Percentiles rank a stretch among this genome's conserved stretches.
phyloP scores from a whole-genome alignment of 2,888 invertebrate genomes.

The Platycheirus albimanus region DNA sequence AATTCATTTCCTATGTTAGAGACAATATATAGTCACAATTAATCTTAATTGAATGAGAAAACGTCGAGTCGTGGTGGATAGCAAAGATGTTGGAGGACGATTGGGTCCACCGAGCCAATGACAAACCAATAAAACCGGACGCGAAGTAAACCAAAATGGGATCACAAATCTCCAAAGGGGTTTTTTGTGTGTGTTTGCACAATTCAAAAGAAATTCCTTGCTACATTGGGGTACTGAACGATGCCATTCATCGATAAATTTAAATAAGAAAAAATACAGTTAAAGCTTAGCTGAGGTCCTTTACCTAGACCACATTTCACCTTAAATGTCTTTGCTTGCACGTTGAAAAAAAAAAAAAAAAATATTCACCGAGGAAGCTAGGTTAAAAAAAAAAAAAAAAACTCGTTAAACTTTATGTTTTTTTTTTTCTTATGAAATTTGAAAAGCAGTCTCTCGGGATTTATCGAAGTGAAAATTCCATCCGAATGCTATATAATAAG shows the following conservation, averaged over 20 bases:
- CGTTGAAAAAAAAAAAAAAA: too few relatives aligned
- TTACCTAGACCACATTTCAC: constrained; percentile 58
- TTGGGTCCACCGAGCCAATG: constrained; percentile 40
- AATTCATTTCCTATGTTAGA: constrained; percentile 70
- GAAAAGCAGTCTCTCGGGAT: constrained; percentile 57
- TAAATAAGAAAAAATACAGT: constrained; percentile 59
- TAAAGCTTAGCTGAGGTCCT: constrained; percentile 32
- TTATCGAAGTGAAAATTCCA: constrained; percentile 65
- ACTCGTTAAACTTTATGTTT: constrained; percentile 46
- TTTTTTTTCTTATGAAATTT: constrained; percentile 36
- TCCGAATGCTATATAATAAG: constrained; percentile 34
- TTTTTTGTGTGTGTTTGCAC: constrained; percentile 14
- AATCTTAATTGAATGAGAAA: constrained; percentile 71
- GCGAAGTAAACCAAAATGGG: constrained; percentile 49
- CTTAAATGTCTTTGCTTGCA: constrained; percentile 57
- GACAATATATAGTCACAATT: constrained; percentile 72
- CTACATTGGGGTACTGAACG: constrained; percentile 32
- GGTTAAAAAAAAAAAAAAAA: constrained; percentile 13
- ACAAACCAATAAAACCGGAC: constrained; percentile 48
- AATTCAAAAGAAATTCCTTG: constrained; percentile 53
- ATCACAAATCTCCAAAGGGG: constrained; percentile 47
- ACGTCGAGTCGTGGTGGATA: constrained; percentile 11
- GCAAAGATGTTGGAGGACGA: background rate
- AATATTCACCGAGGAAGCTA: constrained; percentile 9
- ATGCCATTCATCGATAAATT: constrained; percentile 64